phyloP scores from a whole-genome alignment of 2,113 vertebrate genomes.

The Albula glossodonta region DNA sequence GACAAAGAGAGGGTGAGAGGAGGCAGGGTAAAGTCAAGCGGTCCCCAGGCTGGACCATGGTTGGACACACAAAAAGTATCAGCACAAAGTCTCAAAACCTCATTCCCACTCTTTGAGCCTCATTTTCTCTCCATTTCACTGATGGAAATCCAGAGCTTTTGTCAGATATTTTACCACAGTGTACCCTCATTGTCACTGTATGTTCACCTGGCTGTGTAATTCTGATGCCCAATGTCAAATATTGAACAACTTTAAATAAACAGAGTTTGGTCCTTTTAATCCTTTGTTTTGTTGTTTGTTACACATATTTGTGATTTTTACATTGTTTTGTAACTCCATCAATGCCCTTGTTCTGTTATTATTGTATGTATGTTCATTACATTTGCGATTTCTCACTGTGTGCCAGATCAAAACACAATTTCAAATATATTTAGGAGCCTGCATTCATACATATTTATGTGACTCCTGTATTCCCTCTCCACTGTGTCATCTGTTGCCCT shows the following conservation, averaged over 20 bases:
- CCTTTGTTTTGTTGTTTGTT: conserved; percentile 7
- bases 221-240: neutral
- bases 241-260: conserved; percentile 28
- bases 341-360: neutral
- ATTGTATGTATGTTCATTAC: neutral
- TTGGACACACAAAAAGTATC: neutral
- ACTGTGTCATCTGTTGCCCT: neutral
- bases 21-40: neutral
- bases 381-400: neutral
- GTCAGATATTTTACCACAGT: neutral
- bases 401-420: neutral
- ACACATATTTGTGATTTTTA: neutral
- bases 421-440: neutral
- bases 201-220: neutral
- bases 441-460: neutral
- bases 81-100: neutral
- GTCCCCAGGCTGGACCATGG: neutral
- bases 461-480: neutral
- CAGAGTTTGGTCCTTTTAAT: conserved; percentile 22
- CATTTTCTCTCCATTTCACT: neutral
- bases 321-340: neutral
- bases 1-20: neutral
- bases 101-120: neutral
- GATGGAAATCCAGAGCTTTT: neutral
- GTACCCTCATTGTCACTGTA: neutral